phyloP scores from a whole-genome alignment of 1,140 invertebrate species.

The Drosophila bifasciata region DNA sequence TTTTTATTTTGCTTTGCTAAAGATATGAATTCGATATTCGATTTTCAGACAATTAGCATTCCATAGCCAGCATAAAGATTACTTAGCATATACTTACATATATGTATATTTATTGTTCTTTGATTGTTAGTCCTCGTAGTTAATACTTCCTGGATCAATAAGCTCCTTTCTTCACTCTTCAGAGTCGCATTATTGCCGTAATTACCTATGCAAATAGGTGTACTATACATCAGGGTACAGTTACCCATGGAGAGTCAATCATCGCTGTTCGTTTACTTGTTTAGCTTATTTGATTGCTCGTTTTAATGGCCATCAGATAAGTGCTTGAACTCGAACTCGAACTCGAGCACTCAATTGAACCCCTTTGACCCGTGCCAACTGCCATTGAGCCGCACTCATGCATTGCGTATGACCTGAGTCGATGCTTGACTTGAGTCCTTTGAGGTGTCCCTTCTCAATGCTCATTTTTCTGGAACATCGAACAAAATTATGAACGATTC shows the following conservation, averaged over 20 bases:
- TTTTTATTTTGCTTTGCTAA: too few relatives aligned
- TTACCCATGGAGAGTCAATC: constrained; percentile 4
- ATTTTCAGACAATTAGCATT: too few relatives aligned
- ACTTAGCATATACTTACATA: too few relatives aligned
- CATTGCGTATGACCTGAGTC: constrained; percentile 1
- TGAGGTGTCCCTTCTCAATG: constrained; percentile 2
- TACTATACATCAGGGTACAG: too few relatives aligned
- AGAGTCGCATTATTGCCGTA: too few relatives aligned
- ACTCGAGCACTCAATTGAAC: constrained; percentile 31
- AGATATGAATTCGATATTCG: too few relatives aligned
- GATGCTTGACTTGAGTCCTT: background rate
- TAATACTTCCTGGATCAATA: too few relatives aligned
- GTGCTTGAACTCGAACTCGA: constrained; percentile 28
- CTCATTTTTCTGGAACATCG: constrained; percentile 21
- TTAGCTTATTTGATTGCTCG: constrained; percentile 13
- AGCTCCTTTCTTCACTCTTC: too few relatives aligned
- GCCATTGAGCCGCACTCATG: constrained; percentile 30
- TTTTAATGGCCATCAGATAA: constrained; percentile 13
- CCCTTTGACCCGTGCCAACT: constrained; percentile 37
- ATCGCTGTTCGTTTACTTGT: constrained; percentile 22
- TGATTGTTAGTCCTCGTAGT: too few relatives aligned
- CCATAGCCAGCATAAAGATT: too few relatives aligned
- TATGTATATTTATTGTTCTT: too few relatives aligned
- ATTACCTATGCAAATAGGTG: too few relatives aligned
- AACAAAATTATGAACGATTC: constrained; percentile 31